phyloP scores from a whole-genome alignment of 1,140 invertebrate species.

The Drosophila orena region DNA sequence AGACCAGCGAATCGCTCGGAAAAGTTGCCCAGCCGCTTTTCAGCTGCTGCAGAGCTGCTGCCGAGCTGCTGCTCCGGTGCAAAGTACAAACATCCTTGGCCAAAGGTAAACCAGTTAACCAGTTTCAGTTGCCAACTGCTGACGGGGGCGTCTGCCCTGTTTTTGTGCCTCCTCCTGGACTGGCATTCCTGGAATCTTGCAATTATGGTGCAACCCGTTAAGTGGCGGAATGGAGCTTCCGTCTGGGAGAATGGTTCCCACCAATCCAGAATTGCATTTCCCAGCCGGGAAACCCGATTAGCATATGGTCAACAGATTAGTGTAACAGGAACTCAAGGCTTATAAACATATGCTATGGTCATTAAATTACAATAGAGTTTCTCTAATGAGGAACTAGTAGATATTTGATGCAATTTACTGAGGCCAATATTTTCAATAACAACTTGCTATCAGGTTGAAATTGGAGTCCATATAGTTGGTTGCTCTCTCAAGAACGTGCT shows the following conservation, averaged over 20 bases:
- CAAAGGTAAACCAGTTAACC: constrained; percentile 80
- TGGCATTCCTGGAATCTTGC: constrained; percentile 29
- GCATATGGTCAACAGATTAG: neutral
- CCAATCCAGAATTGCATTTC: constrained; percentile 22
- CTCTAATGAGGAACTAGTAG: too few relatives aligned
- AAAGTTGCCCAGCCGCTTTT: constrained; percentile 73
- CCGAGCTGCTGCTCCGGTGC: constrained; percentile 12
- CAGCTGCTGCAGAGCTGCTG: constrained; percentile 29
- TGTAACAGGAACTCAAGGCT: neutral
- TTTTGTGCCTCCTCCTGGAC: constrained; percentile 19
- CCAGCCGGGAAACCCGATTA: constrained; percentile 1
- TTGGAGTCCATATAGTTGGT: constrained; percentile 6
- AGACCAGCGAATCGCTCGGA: constrained; percentile 37
- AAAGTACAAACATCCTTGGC: constrained; percentile 76
- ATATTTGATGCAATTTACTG: too few relatives aligned
- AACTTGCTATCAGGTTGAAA: constrained; percentile 17
- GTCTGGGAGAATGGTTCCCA: constrained; percentile 38
- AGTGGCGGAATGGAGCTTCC: constrained; percentile 35
- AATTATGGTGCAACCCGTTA: constrained; percentile 33
- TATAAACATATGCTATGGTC: neutral
- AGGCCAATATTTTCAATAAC: neutral
- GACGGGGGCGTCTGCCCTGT: constrained; percentile 60
- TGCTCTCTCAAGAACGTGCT: constrained; percentile 24
- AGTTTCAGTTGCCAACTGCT: constrained; percentile 45
- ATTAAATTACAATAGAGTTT: neutral